Evolutionary conservation across 2,797 vertebrate species (phyloP).

Genomic region (Garrulus glandarius): DNA sequence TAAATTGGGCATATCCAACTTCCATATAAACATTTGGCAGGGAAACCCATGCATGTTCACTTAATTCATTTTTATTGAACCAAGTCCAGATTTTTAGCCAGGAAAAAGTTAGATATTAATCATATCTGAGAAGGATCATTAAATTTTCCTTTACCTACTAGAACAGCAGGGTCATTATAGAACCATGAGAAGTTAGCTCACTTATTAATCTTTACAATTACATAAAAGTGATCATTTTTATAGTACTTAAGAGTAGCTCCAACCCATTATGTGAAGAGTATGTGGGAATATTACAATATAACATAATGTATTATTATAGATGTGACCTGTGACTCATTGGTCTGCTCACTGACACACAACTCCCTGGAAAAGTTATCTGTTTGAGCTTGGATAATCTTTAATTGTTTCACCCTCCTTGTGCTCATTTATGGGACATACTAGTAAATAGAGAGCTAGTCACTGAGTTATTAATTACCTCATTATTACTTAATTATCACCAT

Average conservation of each 20-base stretch:
- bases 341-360: constrained; percentile 42
- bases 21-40: constrained; percentile 66
- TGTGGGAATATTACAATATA: constrained; percentile 41
- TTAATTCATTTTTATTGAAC: constrained; percentile 77
- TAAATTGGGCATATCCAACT: constrained; percentile 65
- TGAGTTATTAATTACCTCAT: constrained; percentile 60
- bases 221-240: constrained; percentile 73
- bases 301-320: constrained; percentile 63
- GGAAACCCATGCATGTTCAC: constrained; percentile 63
- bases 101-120: constrained; percentile 73
- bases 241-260: constrained; percentile 66
- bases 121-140: constrained; percentile 69
- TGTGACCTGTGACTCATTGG: constrained; percentile 63
- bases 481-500: constrained; percentile 61
- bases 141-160: constrained; percentile 73
- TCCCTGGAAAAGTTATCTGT: constrained; percentile 35
- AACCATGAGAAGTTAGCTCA: constrained; percentile 71
- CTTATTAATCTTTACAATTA: constrained; percentile 72
- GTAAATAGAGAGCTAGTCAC: constrained; percentile 41
- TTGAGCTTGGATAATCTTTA: constrained; percentile 58
- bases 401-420: constrained; percentile 34
- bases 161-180: constrained; percentile 65
- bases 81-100: constrained; percentile 70
- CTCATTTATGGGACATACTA: background rate
- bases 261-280: constrained; percentile 50